phyloP scores from a whole-genome alignment of 2,113 vertebrate genomes.

The Forbesichthys papilliferus region DNA sequence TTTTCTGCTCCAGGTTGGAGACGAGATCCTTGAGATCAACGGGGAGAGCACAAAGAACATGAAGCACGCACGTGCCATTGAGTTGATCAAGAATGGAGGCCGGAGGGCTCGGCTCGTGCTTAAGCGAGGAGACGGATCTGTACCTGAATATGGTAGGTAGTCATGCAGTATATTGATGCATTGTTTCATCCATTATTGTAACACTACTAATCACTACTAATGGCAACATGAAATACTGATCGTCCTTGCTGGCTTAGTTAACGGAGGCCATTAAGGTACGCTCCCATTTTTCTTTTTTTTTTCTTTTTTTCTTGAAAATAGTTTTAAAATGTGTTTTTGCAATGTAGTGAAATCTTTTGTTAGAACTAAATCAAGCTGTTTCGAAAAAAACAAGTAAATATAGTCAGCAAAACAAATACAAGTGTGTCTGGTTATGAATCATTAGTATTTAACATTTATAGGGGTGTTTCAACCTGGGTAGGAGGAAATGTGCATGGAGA shows the following conservation, averaged over 20 bases:
- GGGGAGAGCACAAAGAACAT: constrained; percentile 98
- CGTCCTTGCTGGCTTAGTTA: background rate
- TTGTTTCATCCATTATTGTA: background rate
- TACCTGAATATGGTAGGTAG: constrained; percentile 98
- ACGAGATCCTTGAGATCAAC: constrained; percentile 98
- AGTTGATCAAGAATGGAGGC: constrained; percentile 98
- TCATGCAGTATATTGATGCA: constrained; percentile 66
- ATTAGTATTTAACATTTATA: too few relatives aligned
- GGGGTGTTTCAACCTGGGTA: too few relatives aligned
- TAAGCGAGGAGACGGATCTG: constrained; percentile 96
- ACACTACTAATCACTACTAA: constrained; percentile 3
- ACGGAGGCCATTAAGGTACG: background rate
- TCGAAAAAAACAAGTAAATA: too few relatives aligned
- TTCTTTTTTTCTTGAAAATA: too few relatives aligned
- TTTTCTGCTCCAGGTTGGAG: constrained; percentile 83
- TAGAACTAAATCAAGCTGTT: too few relatives aligned
- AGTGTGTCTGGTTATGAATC: too few relatives aligned
- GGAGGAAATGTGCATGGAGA: too few relatives aligned
- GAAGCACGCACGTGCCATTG: constrained; percentile 98
- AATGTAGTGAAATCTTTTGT: too few relatives aligned
- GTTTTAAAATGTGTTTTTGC: too few relatives aligned
- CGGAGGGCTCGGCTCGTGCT: constrained; percentile 93
- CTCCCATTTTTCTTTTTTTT: too few relatives aligned
- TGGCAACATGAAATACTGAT: background rate
- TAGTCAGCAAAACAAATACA: too few relatives aligned